A percentile compares a stretch with the other conserved stretches of the same genome.
These are phyloP conservation scores for Agonum fuliginosum DNA, from an alignment of 2,888 invertebrate species.

Conservation along the genomic window DNA sequence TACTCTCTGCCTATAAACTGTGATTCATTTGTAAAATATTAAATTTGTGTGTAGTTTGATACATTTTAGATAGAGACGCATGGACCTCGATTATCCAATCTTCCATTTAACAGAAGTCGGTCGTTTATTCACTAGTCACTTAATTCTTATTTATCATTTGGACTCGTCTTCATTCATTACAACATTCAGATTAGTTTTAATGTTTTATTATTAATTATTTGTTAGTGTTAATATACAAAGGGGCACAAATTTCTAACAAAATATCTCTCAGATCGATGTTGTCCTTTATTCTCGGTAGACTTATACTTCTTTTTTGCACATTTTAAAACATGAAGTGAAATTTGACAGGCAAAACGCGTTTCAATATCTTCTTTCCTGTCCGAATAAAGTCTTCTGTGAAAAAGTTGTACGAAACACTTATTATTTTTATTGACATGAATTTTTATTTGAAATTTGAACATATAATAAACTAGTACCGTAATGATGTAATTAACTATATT, in stretches of 20 bases:
- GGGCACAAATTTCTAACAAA: constrained; percentile 53
- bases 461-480: neutral
- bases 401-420: neutral
- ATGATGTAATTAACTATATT: neutral
- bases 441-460: constrained; percentile 1
- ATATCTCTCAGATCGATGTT: constrained; percentile 35
- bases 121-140: constrained; percentile 56
- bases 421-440: constrained; percentile 5
- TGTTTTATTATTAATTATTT: constrained; percentile 54
- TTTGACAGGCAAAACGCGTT: constrained; percentile 26
- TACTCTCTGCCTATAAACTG: constrained; percentile 47
- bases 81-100: constrained; percentile 44
- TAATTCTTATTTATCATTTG: constrained; percentile 54
- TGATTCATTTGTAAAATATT: constrained; percentile 57
- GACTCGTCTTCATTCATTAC: constrained; percentile 52
- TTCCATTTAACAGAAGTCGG: constrained; percentile 55
- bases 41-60: constrained; percentile 46
- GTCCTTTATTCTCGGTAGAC: constrained; percentile 35
- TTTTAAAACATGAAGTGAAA: constrained; percentile 28
- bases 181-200: constrained; percentile 50
- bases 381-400: neutral
- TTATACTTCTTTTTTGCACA: constrained; percentile 34
- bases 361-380: neutral
- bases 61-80: constrained; percentile 47
- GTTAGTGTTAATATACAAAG: constrained; percentile 50